Evolutionary conservation across 2,113 vertebrate genomes (phyloP), one percentile per base, ranked within the genome.

Genomic region (Corapipo altera): DNA sequence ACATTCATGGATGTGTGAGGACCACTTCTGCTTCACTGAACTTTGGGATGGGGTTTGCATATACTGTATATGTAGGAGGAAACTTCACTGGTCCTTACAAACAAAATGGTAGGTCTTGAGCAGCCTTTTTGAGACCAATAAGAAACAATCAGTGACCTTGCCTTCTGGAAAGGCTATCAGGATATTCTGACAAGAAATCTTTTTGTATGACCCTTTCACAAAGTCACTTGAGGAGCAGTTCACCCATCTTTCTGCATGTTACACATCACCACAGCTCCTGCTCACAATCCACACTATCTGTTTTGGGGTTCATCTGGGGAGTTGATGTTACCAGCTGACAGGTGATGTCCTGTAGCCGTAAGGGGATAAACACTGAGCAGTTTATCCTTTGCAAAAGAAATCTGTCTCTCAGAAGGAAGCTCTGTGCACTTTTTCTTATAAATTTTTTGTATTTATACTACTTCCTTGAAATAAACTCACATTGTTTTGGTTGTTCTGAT

Each of bases 291-390:
- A 11, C 57, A 72, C 43, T 78, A 61, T 75, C 37, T 95, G 78
- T 26, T 58, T 89, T 73, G 0, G 26, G 46, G 67, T 66, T 84
- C 58, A 33, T 44, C 51, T 11, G 7, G 28, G 89, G 59, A 83
- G 57, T 12, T 67, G 92, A 64, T 88, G 52, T 65, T 75, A 41
- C 75, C 84, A 83, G 81, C 51, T 74, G 78, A 28, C 43, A 66
- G 58, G 67, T 43, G 74, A 83, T 88, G 72, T 71, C 49, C 55
- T 59, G n/a, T 58, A 49, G 77, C 89, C 20, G 2, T 28, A 49
- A 30, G 0, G 0, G 67, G 55, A 67, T 71, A 81, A 81, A 73
- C 30, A 18, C n/a, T 26, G 14, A 35, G 37, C 0, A 0, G 28
- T 92, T 89, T 85, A 57, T 57, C 52, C 35, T 81, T 55, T 65